These are phyloP conservation scores for Trinorchestia longiramus DNA, from an alignment of 1,140 invertebrate genomes.

Conservation along the genomic window DNA sequence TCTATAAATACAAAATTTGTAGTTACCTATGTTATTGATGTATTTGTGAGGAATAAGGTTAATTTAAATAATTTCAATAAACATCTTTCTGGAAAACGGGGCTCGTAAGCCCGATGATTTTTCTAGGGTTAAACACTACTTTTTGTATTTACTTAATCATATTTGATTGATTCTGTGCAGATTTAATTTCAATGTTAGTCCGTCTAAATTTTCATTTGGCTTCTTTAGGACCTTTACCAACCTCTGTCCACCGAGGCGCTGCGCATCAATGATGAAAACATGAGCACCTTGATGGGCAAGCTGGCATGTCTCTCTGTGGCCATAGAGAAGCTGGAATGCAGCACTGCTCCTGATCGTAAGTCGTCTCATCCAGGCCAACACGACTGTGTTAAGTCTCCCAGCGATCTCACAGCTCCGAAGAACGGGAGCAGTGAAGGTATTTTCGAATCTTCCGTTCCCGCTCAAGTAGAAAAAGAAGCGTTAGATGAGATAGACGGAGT, in stretches of 20 bases:
- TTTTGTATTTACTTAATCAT: no score
- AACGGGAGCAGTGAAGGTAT: background rate
- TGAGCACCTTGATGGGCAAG: slow-evolving; percentile 7
- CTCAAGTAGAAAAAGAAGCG: background rate
- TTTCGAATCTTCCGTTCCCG: background rate
- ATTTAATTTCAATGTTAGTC: no score
- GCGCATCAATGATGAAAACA: background rate
- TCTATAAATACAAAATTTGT: no score
- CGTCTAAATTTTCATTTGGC: background rate
- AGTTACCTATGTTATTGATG: no score
- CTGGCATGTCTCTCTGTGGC: slow-evolving; percentile 1
- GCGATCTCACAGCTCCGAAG: background rate
- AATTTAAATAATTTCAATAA: no score
- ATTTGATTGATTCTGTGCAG: no score
- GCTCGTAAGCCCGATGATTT: no score
- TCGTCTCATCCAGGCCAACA: background rate
- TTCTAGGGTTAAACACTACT: no score
- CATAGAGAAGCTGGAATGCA: slow-evolving; percentile 30
- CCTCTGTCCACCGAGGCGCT: background rate
- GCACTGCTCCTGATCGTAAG: background rate
- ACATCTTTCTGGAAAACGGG: no score
- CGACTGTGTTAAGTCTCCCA: background rate
- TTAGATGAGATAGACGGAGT: background rate
- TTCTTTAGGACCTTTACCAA: background rate
- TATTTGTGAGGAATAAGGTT: no score